These are phyloP conservation scores for Crotalus helleri DNA, from an alignment of 2,113 vertebrate genomes.

Conservation along the genomic window DNA sequence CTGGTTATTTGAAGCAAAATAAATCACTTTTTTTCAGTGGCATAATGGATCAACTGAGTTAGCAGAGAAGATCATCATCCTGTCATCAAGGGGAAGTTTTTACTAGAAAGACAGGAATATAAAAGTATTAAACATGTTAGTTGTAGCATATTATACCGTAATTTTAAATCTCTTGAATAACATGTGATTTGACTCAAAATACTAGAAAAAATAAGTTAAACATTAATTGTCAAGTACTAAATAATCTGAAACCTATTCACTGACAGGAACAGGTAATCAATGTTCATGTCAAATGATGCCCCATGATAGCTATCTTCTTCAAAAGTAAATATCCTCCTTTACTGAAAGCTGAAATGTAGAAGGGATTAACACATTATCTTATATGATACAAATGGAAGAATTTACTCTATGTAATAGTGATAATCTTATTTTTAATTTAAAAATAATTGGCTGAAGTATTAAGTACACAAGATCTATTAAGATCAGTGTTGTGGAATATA, in stretches of 20 bases:
- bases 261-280: background rate
- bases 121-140: background rate
- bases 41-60: background rate
- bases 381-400: background rate
- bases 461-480: background rate
- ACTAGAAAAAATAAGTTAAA: slow-evolving; percentile 12
- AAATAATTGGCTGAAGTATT: background rate
- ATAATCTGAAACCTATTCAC: slow-evolving; percentile 17
- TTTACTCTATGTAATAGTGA: background rate
- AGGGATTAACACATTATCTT: background rate
- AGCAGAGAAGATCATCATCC: background rate
- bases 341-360: background rate
- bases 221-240: slow-evolving; percentile 10
- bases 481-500: background rate
- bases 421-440: background rate
- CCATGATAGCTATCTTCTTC: background rate
- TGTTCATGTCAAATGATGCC: background rate
- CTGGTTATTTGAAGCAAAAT: background rate
- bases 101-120: too few species aligned
- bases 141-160: background rate
- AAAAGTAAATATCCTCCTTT: background rate
- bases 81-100: background rate
- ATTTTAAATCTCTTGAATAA: background rate
- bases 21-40: background rate
- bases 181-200: background rate